A percentile compares a stretch with the other conserved stretches of the same genome.
phyloP scores from a whole-genome alignment of 1,140 invertebrate species.

The Drosophila punjabiensis region DNA sequence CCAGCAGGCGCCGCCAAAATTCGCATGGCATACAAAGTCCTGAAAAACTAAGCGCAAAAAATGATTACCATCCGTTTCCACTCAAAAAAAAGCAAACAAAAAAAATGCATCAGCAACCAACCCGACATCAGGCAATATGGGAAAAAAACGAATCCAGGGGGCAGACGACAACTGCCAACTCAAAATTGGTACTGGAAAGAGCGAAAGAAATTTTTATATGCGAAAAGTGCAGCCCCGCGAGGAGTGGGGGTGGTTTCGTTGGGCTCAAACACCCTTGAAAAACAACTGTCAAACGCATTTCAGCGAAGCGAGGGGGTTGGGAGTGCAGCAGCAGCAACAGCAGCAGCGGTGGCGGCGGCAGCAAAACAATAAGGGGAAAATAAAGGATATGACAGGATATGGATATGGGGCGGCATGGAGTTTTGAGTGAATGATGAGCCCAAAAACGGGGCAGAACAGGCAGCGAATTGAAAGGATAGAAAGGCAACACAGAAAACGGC shows the following conservation, averaged over 20 bases:
- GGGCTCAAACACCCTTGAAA: conserved; percentile 72
- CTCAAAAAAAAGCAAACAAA: neutral
- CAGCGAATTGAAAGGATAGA: neutral
- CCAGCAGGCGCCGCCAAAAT: conserved; percentile 45
- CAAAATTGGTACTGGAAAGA: conserved; percentile 24
- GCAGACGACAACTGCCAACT: conserved; percentile 48
- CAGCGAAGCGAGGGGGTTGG: conserved; percentile 20
- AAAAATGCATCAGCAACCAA: neutral
- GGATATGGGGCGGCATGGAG: conserved; percentile 7
- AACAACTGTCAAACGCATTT: conserved; percentile 79
- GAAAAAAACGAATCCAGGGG: conserved; percentile 30
- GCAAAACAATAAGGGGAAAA: conserved; percentile 24
- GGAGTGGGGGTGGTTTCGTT: conserved; percentile 34
- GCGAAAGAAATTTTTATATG: conserved; percentile 26
- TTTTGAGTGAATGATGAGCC: conserved; percentile 48
- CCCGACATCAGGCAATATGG: conserved; percentile 21
- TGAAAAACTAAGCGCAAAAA: conserved; percentile 42
- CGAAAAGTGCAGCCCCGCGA: conserved; percentile 44
- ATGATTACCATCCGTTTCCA: conserved; percentile 34
- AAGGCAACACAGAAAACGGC: conserved; percentile 8
- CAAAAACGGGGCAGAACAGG: neutral
- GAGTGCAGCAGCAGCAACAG: conserved; percentile 3
- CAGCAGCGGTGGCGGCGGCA: too few relatives aligned
- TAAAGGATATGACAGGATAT: conserved; percentile 10
- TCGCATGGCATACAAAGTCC: conserved; percentile 39